Evolutionary conservation across 2,797 vertebrate species (phyloP).

Genomic region (Clamator glandarius): DNA sequence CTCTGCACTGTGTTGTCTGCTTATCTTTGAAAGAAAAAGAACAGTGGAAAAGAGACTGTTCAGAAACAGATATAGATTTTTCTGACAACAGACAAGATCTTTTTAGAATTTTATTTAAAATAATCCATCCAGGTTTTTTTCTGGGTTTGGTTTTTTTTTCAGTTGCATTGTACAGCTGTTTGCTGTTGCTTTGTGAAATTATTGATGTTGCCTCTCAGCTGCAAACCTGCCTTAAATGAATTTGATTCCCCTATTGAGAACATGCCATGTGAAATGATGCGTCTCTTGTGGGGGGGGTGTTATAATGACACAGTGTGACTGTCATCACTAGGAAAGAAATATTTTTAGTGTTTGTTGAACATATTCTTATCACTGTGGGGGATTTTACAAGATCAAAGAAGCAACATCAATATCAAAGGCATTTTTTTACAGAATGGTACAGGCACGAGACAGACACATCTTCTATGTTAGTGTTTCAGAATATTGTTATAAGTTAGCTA

Average conservation of each 20-base stretch:
- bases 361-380: background rate
- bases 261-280: background rate
- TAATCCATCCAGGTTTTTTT: background rate
- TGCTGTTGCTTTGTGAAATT: background rate
- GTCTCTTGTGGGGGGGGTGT: background rate
- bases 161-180: background rate
- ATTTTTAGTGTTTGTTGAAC: background rate
- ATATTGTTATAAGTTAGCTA: background rate
- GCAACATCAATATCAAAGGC: background rate
- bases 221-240: background rate
- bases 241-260: background rate
- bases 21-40: background rate
- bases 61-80: background rate
- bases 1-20: background rate
- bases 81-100: background rate
- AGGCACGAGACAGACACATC: background rate
- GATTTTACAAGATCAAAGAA: slow-evolving; percentile 53
- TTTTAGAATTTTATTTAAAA: background rate
- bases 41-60: background rate
- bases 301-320: background rate
- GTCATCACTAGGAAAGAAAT: background rate
- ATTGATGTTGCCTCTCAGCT: background rate
- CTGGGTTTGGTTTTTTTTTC: background rate
- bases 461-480: background rate
- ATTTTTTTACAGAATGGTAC: slow-evolving; percentile 23